Conservation (phyloP, 2,113 vertebrate genomes). For the Ophiodon elongatus region DNA sequence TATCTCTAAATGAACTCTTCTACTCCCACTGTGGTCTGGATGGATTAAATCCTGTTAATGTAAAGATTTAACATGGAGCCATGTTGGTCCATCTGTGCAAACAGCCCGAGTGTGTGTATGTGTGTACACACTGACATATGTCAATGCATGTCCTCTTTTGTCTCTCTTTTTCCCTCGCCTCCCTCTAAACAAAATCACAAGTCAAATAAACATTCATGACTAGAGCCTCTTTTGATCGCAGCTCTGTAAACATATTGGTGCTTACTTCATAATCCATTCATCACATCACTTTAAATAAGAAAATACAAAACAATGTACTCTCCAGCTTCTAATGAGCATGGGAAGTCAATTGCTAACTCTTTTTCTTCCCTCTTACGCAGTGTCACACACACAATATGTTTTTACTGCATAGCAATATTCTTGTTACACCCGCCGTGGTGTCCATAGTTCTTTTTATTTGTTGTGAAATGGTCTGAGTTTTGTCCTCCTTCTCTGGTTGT, state of each 20-base stretch:
- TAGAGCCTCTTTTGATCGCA: constrained; percentile 9
- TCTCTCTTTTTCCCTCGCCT: not conserved
- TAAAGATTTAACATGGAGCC: constrained; percentile 55
- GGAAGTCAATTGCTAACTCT: not conserved
- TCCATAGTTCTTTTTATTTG: not conserved
- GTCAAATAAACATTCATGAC: constrained; percentile 10
- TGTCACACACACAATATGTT: not conserved
- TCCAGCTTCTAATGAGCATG: not conserved
- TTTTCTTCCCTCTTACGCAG: not conserved
- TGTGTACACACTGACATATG: not conserved
- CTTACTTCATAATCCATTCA: not conserved
- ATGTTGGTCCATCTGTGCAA: constrained; percentile 56
- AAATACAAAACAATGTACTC: not conserved
- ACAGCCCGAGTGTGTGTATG: constrained; percentile 28
- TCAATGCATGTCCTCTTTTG: not conserved
- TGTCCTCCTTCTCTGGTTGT: not conserved
- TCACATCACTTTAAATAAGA: not conserved
- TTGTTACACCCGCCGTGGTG: not conserved
- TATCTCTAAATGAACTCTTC: not conserved
- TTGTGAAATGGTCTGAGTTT: not conserved
- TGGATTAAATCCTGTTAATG: constrained; percentile 33
- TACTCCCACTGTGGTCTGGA: not conserved
- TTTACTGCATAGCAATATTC: not conserved
- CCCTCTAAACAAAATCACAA: constrained; percentile 15
- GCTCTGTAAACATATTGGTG: not conserved